Conservation (phyloP, 1,140 invertebrate species). For the Conopomorpha cramerella region DNA sequence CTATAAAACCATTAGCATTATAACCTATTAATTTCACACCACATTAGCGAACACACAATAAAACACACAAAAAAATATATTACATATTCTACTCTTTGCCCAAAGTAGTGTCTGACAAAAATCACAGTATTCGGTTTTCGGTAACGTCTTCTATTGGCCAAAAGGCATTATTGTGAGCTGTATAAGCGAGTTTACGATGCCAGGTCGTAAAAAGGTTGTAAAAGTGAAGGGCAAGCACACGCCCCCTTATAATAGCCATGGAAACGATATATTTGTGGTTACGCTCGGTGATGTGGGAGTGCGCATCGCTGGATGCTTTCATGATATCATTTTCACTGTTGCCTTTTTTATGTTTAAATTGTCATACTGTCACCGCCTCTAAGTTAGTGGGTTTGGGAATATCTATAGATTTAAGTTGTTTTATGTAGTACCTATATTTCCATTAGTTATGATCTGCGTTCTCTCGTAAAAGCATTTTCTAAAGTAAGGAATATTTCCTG, state of each 20-base stretch:
- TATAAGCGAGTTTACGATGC: conserved; percentile 44
- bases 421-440: no score
- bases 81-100: conserved; percentile 48
- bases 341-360: background rate
- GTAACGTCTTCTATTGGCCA: conserved; percentile 33
- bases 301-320: no score
- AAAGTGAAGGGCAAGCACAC: conserved; percentile 55
- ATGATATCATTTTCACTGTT: no score
- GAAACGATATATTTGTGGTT: conserved; percentile 61
- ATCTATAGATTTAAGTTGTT: no score
- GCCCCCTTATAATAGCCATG: conserved; percentile 59
- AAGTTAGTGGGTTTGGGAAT: background rate
- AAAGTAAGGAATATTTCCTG: no score
- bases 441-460: no score
- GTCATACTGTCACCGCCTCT: background rate
- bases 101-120: conserved; percentile 29
- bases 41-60: conserved; percentile 58
- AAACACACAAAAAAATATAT: no score
- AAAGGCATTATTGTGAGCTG: conserved; percentile 55
- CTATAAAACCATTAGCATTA: conserved; percentile 57
- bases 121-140: background rate
- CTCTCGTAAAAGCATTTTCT: no score
- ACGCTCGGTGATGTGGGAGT: no score
- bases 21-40: conserved; percentile 60
- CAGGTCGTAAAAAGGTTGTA: conserved; percentile 51